Base-by-base conservation (phyloP, 2,888 invertebrate genomes). In the Tiphia femorata region DNA sequence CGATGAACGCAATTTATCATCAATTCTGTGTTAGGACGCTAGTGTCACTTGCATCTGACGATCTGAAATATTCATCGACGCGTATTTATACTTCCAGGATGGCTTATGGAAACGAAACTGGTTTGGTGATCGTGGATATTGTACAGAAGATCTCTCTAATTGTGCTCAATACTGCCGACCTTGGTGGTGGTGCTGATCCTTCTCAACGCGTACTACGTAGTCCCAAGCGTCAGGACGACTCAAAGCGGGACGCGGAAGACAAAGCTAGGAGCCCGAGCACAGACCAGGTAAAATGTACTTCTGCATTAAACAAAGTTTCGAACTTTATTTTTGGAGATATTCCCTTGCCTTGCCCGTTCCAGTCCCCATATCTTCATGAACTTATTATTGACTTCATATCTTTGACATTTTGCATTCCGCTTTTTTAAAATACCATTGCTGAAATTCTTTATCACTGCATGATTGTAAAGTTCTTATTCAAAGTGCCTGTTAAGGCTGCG, bases 71-170 rank as follows among this genome's bases (percentile, higher is more conserved):
- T n/a, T n/a, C n/a, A n/a, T n/a, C n/a, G n/a, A n/a, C n/a, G n/a
- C n/a, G n/a, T n/a, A n/a, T n/a, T n/a, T n/a, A 33, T 8, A 16
- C 12, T 64, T 58, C 25, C 62, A 98, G 98, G 83, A 90, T 98
- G 91, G 95, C 97, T 78, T 98, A 97, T 87, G 98, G 98, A 78
- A 97, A 96, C 84, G 97, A 98, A 86, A 92, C 93, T 76, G 97
- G 98, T 76, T 88, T 98, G 84, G 96, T 96, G 83, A 92, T 98
- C 85, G 91, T 97, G 81, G 98, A 98, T 88, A 91, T 95, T 84
- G 89, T 94, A 82, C 96, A 97, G 85, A 95, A 94, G 86, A 88
- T 91, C 67, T 93, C 94, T 84, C 89, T 98, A 79, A 87, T 94
- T 70, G 96, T 95, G 85, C 90, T 96, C 84, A 92, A 93, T 70